Percentiles rank a stretch among this genome's conserved stretches.
These are phyloP conservation scores for Dasypolia templi DNA, from an alignment of 2,888 invertebrate genomes.

Conservation along the genomic window DNA sequence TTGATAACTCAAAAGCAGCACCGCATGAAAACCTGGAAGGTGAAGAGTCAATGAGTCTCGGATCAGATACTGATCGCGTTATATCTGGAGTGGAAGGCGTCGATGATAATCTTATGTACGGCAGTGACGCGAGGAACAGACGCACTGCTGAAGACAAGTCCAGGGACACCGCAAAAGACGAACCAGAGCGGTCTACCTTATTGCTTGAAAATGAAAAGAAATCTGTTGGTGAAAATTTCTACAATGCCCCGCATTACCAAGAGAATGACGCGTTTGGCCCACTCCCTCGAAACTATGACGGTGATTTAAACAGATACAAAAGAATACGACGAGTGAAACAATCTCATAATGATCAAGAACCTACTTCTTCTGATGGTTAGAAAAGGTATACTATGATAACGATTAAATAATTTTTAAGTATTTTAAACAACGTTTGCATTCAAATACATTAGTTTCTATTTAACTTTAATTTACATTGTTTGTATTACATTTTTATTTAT, in stretches of 20 bases:
- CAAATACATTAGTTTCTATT: slow-evolving; percentile 63
- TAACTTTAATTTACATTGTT: slow-evolving; percentile 65
- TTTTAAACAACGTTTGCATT: slow-evolving; percentile 64
- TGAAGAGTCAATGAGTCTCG: slow-evolving; percentile 73
- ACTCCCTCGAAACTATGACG: slow-evolving; percentile 77
- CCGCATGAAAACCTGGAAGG: slow-evolving; percentile 67
- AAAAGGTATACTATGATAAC: slow-evolving; percentile 36
- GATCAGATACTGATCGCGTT: slow-evolving; percentile 84
- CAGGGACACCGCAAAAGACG: slow-evolving; percentile 55
- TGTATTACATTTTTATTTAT: slow-evolving; percentile 69
- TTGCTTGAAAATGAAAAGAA: slow-evolving; percentile 68
- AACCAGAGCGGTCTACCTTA: slow-evolving; percentile 66
- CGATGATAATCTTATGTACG: slow-evolving; percentile 85
- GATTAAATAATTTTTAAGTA: slow-evolving; percentile 63
- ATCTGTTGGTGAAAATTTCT: slow-evolving; percentile 67
- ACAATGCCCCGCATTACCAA: slow-evolving; percentile 76
- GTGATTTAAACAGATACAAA: slow-evolving; percentile 81
- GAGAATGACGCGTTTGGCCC: slow-evolving; percentile 83
- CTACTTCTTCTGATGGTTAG: slow-evolving; percentile 52
- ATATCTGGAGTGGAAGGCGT: slow-evolving; percentile 83
- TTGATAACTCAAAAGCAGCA: slow-evolving; percentile 59
- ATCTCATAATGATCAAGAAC: slow-evolving; percentile 62
- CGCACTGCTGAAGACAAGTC: slow-evolving; percentile 70
- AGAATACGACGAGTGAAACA: slow-evolving; percentile 83
- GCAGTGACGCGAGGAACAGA: slow-evolving; percentile 74